Evolutionary conservation across 92 coral and sea anemone genomes (phyloP).

Genomic region (Umimayanthus kanabou): DNA sequence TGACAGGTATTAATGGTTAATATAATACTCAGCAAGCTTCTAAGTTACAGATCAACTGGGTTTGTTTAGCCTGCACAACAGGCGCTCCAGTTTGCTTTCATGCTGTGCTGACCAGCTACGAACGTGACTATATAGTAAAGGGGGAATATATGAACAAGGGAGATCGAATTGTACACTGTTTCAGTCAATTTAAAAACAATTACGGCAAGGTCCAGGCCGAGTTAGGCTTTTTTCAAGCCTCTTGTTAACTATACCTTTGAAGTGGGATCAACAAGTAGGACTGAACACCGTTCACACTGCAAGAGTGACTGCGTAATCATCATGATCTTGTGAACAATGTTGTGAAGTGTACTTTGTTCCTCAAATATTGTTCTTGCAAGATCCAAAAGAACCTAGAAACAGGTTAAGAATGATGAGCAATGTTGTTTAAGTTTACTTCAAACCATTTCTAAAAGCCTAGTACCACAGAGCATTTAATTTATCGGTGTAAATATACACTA

Average conservation of each 20-base stretch:
- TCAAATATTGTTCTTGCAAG: conserved; percentile 99
- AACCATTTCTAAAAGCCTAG: not conserved
- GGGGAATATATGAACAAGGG: too few relatives aligned
- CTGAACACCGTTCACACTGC: conserved; percentile 98
- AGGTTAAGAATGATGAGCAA: not conserved
- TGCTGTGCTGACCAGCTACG: too few relatives aligned
- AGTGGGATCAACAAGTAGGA: conserved; percentile 88
- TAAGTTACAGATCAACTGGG: too few relatives aligned
- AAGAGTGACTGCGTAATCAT: conserved; percentile 97
- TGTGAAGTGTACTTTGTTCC: conserved; percentile 93
- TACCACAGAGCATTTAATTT: not conserved
- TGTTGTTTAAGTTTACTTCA: not conserved
- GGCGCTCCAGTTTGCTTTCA: too few relatives aligned
- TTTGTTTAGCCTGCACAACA: too few relatives aligned
- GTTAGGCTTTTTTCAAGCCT: too few relatives aligned
- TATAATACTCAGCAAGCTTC: too few relatives aligned
- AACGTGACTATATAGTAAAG: too few relatives aligned
- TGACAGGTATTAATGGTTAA: too few relatives aligned
- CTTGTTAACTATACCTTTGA: conserved; percentile 87
- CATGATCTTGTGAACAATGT: conserved; percentile 99
- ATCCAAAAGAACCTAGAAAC: conserved; percentile 90
- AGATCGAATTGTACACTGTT: too few relatives aligned
- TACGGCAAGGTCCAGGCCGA: too few relatives aligned
- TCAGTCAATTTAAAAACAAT: too few relatives aligned
- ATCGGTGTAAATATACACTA: not conserved